Base-by-base conservation (phyloP, 2,113 vertebrate genomes). In the Bubo blakistoni region DNA sequence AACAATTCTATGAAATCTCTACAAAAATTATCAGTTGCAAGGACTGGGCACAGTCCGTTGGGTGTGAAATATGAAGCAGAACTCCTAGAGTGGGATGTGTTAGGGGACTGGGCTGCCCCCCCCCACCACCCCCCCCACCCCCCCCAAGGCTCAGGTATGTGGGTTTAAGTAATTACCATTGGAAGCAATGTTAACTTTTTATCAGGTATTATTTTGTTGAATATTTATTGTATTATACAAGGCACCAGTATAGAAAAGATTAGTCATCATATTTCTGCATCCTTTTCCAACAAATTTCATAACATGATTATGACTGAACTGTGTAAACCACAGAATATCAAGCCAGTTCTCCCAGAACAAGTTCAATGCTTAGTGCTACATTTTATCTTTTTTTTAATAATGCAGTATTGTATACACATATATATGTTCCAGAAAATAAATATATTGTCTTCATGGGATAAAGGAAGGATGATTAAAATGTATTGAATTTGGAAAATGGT, bases 91-190 rank as follows among this genome's bases (percentile, higher is more conserved):
- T 38, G 32, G 16, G 17, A 27, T 63, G 15, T 81, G 12, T 4
- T 83, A 16, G 13, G 21, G 18, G 18, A 2, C 10, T 21, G 8
- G 19, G 2, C 42, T n/a, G 2, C 3, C 7, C 4, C 10, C 13
- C 38, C 7, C 7, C n/a, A n/a, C n/a, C n/a, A n/a, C n/a, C 4
- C 11, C 13, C 8, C 16, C 38, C 7, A 3, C 6, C 4, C 11
- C 13, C 38, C 9, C 11, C n/a, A 46, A 70, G 9, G 30, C 57
- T 74, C 25, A 46, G 6, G 4, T 67, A 13, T n/a, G 27, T 80
- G 52, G 7, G 4, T 91, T 84, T 66, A 47, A 54, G 6, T 36
- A 93, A 62, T 58, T 84, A 13, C 36, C 58, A 4, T 58, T 46
- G 1, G 20, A 67, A 78, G 19, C 12, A 88, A 49, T 12, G 8